These are phyloP conservation scores for Drosophila multiciliata DNA, from an alignment of 2,888 invertebrate genomes.

Conservation along the genomic window DNA sequence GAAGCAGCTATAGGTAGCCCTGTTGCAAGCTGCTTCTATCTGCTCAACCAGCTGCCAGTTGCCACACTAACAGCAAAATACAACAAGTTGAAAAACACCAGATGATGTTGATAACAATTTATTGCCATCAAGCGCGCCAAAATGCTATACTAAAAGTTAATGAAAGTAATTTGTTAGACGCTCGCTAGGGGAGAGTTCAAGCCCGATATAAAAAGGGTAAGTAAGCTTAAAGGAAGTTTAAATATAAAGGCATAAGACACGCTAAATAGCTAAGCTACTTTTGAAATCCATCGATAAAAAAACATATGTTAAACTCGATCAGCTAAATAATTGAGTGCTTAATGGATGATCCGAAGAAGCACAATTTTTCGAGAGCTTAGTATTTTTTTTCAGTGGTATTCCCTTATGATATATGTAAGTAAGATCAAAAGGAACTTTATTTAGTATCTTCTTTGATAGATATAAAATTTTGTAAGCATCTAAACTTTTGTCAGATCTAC, in stretches of 20 bases:
- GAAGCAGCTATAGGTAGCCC: slow-evolving; percentile 69
- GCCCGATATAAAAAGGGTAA: slow-evolving; percentile 14
- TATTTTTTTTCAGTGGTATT: background rate
- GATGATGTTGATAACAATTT: slow-evolving; percentile 74
- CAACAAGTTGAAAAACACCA: slow-evolving; percentile 32
- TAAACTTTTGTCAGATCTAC: background rate
- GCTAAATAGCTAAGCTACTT: background rate
- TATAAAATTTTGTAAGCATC: no score
- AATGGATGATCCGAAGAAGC: background rate
- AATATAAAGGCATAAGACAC: background rate
- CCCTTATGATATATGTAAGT: background rate
- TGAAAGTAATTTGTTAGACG: slow-evolving; percentile 76
- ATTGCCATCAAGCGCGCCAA: slow-evolving; percentile 72
- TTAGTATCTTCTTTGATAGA: background rate
- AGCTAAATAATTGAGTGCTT: background rate
- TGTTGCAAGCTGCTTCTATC: background rate
- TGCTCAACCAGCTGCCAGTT: slow-evolving; percentile 39
- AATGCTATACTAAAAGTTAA: slow-evolving; percentile 79
- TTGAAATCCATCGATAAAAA: background rate
- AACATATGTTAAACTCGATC: background rate
- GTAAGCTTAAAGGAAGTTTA: background rate
- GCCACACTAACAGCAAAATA: slow-evolving; percentile 35
- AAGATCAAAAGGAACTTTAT: background rate
- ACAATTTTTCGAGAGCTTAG: background rate
- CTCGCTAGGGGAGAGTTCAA: slow-evolving; percentile 27